phyloP scores from a whole-genome alignment of 2,113 vertebrate species.

The Bos javanicus region DNA sequence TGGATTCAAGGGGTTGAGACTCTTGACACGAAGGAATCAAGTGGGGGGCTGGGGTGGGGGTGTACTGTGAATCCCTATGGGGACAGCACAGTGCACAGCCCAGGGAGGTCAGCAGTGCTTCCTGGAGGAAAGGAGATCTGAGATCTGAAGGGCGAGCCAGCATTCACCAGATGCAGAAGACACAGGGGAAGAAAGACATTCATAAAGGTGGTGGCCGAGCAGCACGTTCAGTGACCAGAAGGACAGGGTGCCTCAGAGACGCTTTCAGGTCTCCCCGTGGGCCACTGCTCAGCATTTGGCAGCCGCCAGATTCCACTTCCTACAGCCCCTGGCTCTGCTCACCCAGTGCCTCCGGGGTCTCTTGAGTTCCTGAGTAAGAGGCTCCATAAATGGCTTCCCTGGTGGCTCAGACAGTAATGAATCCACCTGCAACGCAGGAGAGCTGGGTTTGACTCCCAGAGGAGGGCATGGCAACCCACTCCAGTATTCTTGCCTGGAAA shows the following conservation, averaged over 20 bases:
- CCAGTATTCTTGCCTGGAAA: neutral
- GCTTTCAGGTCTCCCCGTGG: no score
- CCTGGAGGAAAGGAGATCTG: neutral
- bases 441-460: neutral
- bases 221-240: fast-evolving
- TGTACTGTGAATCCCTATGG: neutral
- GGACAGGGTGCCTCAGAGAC: neutral
- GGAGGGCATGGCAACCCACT: neutral
- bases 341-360: neutral
- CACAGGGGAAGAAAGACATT: neutral
- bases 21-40: neutral
- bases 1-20: neutral
- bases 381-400: neutral
- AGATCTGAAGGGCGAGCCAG: neutral
- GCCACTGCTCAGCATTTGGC: neutral
- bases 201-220: neutral
- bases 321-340: neutral
- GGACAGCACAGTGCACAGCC: neutral
- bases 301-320: neutral
- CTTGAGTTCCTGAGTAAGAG: neutral
- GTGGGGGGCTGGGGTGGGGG: neutral
- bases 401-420: neutral
- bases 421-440: neutral
- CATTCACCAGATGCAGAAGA: neutral
- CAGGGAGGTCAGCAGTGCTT: neutral